phyloP scores from a whole-genome alignment of 2,797 vertebrate genomes.

The Enteromius unitaeniatus region DNA sequence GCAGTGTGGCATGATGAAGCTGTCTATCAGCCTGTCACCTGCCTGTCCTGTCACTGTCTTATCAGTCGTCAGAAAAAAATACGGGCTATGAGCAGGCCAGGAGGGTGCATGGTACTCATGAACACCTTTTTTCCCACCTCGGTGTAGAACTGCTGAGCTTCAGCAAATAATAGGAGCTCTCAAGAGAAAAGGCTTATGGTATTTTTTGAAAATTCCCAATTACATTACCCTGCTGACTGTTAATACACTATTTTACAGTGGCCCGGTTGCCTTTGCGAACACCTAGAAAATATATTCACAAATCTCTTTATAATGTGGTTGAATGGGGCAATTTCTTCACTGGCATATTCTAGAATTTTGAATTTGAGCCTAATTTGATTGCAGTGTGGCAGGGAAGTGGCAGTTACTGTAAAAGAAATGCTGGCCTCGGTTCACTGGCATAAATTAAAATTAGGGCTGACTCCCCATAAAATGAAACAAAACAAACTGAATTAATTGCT shows the following conservation, averaged over 20 bases:
- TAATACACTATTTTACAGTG: background rate
- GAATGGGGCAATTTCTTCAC: constrained; percentile 21
- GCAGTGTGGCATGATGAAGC: constrained; percentile 57
- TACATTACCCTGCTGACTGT: constrained; percentile 2
- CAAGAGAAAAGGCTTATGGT: background rate
- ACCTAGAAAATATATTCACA: constrained; percentile 43
- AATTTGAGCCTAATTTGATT: constrained; percentile 52
- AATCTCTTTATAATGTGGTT: constrained; percentile 41
- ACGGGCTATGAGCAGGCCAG: background rate
- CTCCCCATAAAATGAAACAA: background rate
- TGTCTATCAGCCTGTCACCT: constrained; percentile 50
- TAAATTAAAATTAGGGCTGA: background rate
- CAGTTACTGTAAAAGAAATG: constrained; percentile 25
- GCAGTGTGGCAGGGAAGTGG: constrained; percentile 3
- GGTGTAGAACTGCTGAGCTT: background rate
- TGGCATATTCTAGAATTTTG: constrained; percentile 31
- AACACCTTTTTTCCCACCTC: background rate
- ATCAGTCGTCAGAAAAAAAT: constrained; percentile 41
- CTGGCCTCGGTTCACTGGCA: background rate
- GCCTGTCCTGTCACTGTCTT: constrained; percentile 32
- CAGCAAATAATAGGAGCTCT: constrained; percentile 20
- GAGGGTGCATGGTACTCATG: background rate
- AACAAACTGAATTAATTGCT: constrained; percentile 14
- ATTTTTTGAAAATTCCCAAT: background rate
- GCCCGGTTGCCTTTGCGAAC: background rate